Percentiles rank a stretch among this genome's conserved stretches.
phyloP scores from a whole-genome alignment of 2,113 vertebrate genomes.

The Silurus asotus region DNA sequence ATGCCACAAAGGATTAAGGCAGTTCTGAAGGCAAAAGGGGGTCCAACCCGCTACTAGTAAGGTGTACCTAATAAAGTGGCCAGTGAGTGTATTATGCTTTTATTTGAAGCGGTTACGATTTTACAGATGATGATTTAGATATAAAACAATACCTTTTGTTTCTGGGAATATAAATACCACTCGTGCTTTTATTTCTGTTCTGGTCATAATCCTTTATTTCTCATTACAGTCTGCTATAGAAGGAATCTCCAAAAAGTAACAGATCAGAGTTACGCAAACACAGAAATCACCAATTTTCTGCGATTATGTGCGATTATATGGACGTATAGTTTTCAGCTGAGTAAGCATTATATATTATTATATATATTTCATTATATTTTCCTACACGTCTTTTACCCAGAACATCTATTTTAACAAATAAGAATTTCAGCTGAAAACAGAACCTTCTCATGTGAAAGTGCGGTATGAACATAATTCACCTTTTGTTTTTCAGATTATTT shows the following conservation, averaged over 20 bases:
- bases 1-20: too few species aligned
- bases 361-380: neutral
- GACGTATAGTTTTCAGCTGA: fast-evolving
- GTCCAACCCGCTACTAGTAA: too few species aligned
- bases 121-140: too few species aligned
- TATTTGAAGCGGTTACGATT: too few species aligned
- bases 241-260: neutral
- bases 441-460: neutral
- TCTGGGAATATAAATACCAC: neutral
- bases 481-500: neutral
- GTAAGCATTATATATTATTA: neutral
- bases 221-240: neutral
- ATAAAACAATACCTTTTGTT: neutral
- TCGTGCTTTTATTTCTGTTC: neutral
- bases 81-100: too few species aligned
- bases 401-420: neutral
- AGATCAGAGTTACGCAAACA: neutral
- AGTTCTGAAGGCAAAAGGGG: too few species aligned
- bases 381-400: too few species aligned
- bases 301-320: neutral
- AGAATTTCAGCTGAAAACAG: neutral
- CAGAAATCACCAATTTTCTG: neutral
- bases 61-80: too few species aligned
- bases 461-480: neutral
- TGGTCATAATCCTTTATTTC: neutral